Conservation (phyloP, 2,113 vertebrate species). For the Pseudopodoces humilis region DNA sequence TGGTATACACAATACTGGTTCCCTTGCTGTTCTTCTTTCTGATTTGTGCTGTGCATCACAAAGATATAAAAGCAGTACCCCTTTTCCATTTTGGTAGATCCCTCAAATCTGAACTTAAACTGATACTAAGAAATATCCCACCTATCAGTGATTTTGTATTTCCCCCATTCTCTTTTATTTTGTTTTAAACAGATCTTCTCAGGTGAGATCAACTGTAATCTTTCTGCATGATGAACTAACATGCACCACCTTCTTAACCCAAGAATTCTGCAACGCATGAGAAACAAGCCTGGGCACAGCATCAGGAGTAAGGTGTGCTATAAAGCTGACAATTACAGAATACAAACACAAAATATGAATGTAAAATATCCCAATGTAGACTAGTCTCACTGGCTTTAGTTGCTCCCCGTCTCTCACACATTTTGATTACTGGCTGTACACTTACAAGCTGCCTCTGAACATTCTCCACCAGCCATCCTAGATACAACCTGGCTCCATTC, state of each 20-base stretch:
- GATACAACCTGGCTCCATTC: neutral
- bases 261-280: neutral
- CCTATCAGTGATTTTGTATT: neutral
- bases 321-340: neutral
- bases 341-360: neutral
- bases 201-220: neutral
- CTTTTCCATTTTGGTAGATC: neutral
- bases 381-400: neutral
- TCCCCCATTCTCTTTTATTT: neutral
- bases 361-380: neutral
- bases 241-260: neutral
- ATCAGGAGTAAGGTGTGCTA: neutral
- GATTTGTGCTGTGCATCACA: neutral
- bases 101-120: constrained; percentile 2
- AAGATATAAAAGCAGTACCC: neutral
- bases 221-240: neutral
- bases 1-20: neutral
- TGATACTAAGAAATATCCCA: neutral
- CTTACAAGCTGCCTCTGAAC: neutral
- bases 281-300: neutral
- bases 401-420: neutral
- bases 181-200: neutral
- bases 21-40: neutral
- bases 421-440: neutral
- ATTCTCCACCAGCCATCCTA: neutral